phyloP scores from a whole-genome alignment of 2,888 invertebrate species.

The Petrolisthes cinctipes region DNA sequence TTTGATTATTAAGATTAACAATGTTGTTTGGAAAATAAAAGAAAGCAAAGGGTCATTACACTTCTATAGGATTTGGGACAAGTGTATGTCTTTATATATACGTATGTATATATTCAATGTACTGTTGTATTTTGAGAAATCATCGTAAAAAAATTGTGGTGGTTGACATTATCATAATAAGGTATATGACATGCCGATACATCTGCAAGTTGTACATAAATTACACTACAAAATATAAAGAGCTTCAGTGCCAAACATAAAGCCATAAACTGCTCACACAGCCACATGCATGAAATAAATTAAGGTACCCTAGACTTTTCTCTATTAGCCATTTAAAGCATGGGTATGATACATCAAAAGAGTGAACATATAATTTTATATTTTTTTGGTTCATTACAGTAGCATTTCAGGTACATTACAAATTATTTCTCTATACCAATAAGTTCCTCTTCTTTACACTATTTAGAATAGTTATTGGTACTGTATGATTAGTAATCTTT shows the following conservation, averaged over 20 bases:
- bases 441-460: not conserved
- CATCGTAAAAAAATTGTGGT: conserved; percentile 32
- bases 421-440: not conserved
- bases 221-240: not conserved
- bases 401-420: not conserved
- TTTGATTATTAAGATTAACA: not conserved
- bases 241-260: not conserved
- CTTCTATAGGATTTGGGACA: conserved; percentile 28
- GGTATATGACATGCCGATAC: conserved; percentile 1
- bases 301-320: not conserved
- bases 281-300: not conserved
- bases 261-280: conserved; percentile 1
- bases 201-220: conserved; percentile 15
- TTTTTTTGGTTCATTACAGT: not conserved
- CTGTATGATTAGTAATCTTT: not conserved
- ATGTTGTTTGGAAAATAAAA: not conserved
- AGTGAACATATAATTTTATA: not conserved
- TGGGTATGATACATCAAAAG: not conserved
- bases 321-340: not conserved
- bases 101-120: conserved; percentile 7
- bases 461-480: not conserved
- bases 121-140: not conserved
- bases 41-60: conserved; percentile 12
- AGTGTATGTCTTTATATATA: conserved; percentile 31
- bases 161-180: conserved; percentile 22